Evolutionary conservation across 2,113 vertebrate genomes (phyloP), one percentile per base, ranked within the genome.

Genomic region (Rhipidura dahli): DNA sequence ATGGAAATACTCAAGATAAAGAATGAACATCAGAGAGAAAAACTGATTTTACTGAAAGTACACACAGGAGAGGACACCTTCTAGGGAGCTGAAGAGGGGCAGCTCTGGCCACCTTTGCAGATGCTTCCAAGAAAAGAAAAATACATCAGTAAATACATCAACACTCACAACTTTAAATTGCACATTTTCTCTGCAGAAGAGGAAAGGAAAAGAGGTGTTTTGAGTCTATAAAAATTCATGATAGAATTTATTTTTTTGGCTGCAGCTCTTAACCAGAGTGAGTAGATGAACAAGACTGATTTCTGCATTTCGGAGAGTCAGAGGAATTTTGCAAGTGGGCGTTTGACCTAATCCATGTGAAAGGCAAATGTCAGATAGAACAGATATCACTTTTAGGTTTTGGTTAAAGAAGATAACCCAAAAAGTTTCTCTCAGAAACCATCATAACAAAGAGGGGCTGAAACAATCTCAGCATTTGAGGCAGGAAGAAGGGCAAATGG

Each of bases 1-100:
- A 42, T 72, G 81, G 88, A 97, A 97, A 91, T 83, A 54, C 21
- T 79, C 42, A 70, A 65, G 39, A 35, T 59, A 77, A 86, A 77
- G 90, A 35, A 81, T 54, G 40, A 63, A 93, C 70, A 14, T 12
- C 63, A 93, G 84, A 93, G 77, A 71, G 8, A 35, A 91, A 57
- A 54, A 92, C 12, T 23, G 35, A 50, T 63, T 60, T 66, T 59
- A 39, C 28, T 33, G 40, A 89, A 65, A 54, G 33, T 13, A 86
- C 27, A 51, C 2, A 4, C 7, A 15, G 57, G 37, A 63, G 45
- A 57, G 27, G 66, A 72, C 85, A 72, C 15, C 56, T 87, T 60
- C 42, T 71, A 30, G 6, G 93, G 83, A 94, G 70, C 57, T 80
- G 42, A 87, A 61, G 44, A 73, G 20, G 77, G 44, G 61, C 61